Evolutionary conservation across 2,113 vertebrate species (phyloP), one percentile per base, ranked within the genome.

Genomic region (Gambusia affinis): DNA sequence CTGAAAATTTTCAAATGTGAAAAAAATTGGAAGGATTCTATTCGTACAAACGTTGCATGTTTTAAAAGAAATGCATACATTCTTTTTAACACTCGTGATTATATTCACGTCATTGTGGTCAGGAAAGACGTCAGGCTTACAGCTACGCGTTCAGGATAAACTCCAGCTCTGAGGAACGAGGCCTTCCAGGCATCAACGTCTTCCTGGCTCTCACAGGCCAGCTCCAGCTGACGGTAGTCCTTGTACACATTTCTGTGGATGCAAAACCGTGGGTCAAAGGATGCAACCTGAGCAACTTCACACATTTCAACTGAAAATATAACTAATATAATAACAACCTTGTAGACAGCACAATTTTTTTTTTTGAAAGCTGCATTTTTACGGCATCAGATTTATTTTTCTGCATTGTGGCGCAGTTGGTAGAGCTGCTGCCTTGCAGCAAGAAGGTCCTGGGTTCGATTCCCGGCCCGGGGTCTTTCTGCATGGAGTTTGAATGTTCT

Each of bases 201-300:
- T 81, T 99, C 98, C 93, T 99, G 98, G n/a, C 94, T 97, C 94
- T 99, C 98, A n/a, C 97, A 98, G 72, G 98, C 98, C 93, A 99
- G 85, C 90, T 99, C 98, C 93, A 99, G 95, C 93, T 99, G 98
- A 83, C 98, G 94, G 84, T 99, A 99, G 88, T 99, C 98, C 93
- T 99, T 99, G 86, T 99, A 99, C 88, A 99, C 98, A 28, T 99
- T 99, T 91, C 98, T 99, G 91, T 69, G 54, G 65, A 79, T 4
- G 67, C 39, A 61, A 7, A 63, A 28, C 60, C 6, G 28, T 4
- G 15, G 1, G 61, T 10, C 28, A 6, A 29, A 57, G 24, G 8
- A 22, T 57, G 24, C 29, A 29, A 72, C 19, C 35, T 61, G 24
- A 51, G 27, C 37, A 72, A 12, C 62, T 64, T n/a, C n/a, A 30